Evolutionary conservation across 1,140 invertebrate species (phyloP), one percentile per base, ranked within the genome.

Genomic region (Papilio dardanus): DNA sequence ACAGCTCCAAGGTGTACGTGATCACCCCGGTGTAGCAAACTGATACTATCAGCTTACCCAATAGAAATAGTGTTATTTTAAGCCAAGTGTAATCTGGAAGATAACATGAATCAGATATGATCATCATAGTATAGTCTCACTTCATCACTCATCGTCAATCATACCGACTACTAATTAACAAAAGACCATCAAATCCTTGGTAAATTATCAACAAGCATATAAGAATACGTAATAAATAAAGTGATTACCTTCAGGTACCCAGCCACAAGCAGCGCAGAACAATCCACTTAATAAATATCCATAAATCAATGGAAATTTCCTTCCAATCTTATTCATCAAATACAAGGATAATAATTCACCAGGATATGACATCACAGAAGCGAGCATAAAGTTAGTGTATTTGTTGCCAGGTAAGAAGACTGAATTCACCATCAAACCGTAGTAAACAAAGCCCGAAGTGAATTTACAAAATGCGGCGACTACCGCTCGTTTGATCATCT

Each of bases 361-460:
- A 2, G 96, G 96, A 79, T 96, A 95, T 77, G 96, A 96, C 24
- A 96, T 94, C 0, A 96, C 79, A 0, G 95, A 94, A 1, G 96
- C 94, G 68, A 95, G 90, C 7, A 96, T 94, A 80, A 97, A 96
- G 82, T 96, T 96, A 10, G 94, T 88, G 84, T 96, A 96, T 81
- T 95, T 93, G 79, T 95, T 94, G 2, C 96, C 96, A 8, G 95
- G 95, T 19, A 98, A 91, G 66, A 95, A 94, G 1, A 96, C 96
- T 1, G 96, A 96, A 81, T 97, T 97, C 2, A 97, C 92, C 10
- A 96, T 96, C 4, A 98, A 84, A 0, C 97, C 97, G 81, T 97
- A 97, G 85, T 97, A 98, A 6, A 97, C 95, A 78, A 97, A 95
- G 1, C 95, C 94, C 58, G 95, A 94, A 1, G 95, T 94, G 21